Evolutionary conservation across 2,113 vertebrate genomes (phyloP).

Genomic region (Solenodon paradoxus): DNA sequence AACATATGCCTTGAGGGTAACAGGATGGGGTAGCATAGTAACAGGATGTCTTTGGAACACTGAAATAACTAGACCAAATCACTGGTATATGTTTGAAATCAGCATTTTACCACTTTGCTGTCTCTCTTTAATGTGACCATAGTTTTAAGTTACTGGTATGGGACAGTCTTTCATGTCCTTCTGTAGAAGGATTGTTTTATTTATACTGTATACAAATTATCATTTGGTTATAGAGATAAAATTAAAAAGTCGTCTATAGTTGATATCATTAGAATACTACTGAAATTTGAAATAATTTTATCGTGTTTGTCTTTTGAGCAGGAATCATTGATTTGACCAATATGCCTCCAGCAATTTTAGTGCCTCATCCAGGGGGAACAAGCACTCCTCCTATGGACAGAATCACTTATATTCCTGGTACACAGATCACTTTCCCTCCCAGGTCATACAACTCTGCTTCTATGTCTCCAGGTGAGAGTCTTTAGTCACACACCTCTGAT

Average conservation of each 20-base stretch:
- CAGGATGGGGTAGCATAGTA: neutral
- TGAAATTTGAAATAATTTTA: neutral
- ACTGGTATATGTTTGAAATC: neutral
- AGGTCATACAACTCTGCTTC: slow-evolving; percentile 96
- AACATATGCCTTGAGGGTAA: neutral
- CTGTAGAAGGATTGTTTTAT: neutral
- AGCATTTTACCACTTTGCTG: neutral
- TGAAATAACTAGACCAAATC: neutral
- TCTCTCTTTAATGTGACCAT: neutral
- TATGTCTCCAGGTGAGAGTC: slow-evolving; percentile 94
- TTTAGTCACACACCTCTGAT: neutral
- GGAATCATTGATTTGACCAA: slow-evolving; percentile 99
- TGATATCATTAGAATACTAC: slow-evolving; percentile 77
- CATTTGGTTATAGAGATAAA: neutral
- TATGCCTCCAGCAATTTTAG: slow-evolving; percentile 98
- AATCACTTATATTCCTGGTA: slow-evolving; percentile 95
- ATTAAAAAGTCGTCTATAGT: neutral
- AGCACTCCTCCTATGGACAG: slow-evolving; percentile 97
- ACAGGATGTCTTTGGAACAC: neutral
- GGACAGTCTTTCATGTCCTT: neutral
- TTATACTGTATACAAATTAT: neutral
- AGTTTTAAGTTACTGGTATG: neutral
- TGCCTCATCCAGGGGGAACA: slow-evolving; percentile 97
- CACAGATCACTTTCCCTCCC: slow-evolving; percentile 94
- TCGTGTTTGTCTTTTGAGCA: slow-evolving; percentile 89